Evolutionary conservation across 1,140 invertebrate species (phyloP), one percentile per base, ranked within the genome.

Genomic region (Stegodyphus mimosarum): DNA sequence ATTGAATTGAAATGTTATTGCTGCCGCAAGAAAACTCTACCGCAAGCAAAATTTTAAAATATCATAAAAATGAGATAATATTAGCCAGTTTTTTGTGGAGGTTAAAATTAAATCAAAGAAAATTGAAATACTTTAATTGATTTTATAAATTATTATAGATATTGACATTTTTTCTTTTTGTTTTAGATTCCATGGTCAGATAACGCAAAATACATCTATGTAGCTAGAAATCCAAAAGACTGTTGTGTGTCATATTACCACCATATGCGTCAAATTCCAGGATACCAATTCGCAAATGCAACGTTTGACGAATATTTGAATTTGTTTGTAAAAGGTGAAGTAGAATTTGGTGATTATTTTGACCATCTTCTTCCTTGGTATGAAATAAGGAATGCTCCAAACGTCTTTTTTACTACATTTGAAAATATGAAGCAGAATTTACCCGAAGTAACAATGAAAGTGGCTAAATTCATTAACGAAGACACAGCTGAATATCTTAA

Each of bases 201-300:
- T 9, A 48, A 89, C 87, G 49, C 92, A 93, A 51, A 92, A 91
- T 95, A 11, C 55, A 91, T 96, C 10, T 96, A 96, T 88, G 93
- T 96, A 0, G 94, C 94, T 6, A 91, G 96, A 77, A 96, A 97
- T 91, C 95, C 96, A 0, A 95, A 96, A 90, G 96, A 97, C 89
- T 94, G 96, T 0, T 94, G 93, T 5, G 94, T 96, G 0, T 97
- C 95, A 0, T 96, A 94, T 90, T 97, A 94, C 89, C 93, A 96
- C 90, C 87, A 87, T 18, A 87, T 79, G 74, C 64, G 64, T 15
- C 11, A 66, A 15, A n/a, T 87, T 50, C 69, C 70, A n/a, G 70
- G 53, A 13, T 88, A 87, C 60, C 79, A 77, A 18, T 92, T 96
- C 60, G 94, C 95, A 89, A 84, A 90, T 64, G 89, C 88, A 9